phyloP scores from a whole-genome alignment of 2,113 vertebrate species.

The Rhinolophus ferrumequinum region DNA sequence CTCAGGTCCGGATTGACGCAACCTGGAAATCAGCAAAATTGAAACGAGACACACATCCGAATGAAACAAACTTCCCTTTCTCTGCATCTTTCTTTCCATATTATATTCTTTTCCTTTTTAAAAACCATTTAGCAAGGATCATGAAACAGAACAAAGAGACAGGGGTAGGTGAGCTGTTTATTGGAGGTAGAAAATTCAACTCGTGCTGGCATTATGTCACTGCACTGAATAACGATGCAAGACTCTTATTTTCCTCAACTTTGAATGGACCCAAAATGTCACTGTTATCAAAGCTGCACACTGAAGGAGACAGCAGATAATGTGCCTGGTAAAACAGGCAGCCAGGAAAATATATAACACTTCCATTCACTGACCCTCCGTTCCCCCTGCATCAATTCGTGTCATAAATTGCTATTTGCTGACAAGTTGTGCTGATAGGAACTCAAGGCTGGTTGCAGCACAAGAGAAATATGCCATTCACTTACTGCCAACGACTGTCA shows the following conservation, averaged over 20 bases:
- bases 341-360: neutral
- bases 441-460: neutral
- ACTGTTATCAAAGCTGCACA: slow-evolving; percentile 33
- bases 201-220: neutral
- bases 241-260: neutral
- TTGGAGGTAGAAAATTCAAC: neutral
- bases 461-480: neutral
- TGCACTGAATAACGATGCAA: neutral
- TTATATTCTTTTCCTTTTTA: slow-evolving; percentile 59
- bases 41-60: neutral
- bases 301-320: slow-evolving; percentile 39
- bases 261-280: slow-evolving; percentile 44
- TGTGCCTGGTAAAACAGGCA: neutral
- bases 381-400: neutral
- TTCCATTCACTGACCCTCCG: neutral
- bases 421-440: neutral
- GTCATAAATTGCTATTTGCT: neutral
- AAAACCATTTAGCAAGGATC: slow-evolving; percentile 6
- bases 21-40: slow-evolving; percentile 33
- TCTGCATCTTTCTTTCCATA: neutral
- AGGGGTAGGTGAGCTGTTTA: neutral
- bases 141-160: slow-evolving; percentile 1
- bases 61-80: neutral
- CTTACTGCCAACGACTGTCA: neutral
- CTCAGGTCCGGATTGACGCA: neutral